phyloP scores from a whole-genome alignment of 2,888 invertebrate genomes.

The Herminia tarsipennalis region DNA sequence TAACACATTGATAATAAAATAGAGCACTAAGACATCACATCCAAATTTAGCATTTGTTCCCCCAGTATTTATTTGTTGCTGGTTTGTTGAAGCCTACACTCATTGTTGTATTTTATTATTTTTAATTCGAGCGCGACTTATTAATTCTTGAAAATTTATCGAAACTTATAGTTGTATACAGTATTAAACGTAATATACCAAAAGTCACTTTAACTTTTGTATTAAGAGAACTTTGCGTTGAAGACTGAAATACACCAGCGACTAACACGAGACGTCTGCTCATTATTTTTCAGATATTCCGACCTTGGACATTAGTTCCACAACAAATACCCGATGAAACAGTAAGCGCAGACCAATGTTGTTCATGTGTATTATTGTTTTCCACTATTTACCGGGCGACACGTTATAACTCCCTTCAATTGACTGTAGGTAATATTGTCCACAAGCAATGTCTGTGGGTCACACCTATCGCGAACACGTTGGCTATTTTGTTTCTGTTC shows the following conservation, averaged over 20 bases:
- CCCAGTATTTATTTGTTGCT: conserved; percentile 60
- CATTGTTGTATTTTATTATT: conserved; percentile 32
- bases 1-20: conserved; percentile 10
- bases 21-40: conserved; percentile 22
- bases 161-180: too few relatives aligned
- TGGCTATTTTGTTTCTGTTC: conserved; percentile 52
- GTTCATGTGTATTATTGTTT: conserved; percentile 82
- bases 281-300: conserved; percentile 84
- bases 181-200: too few relatives aligned
- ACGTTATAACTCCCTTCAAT: conserved; percentile 59
- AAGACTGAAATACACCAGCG: conserved; percentile 69
- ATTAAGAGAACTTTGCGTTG: conserved; percentile 47
- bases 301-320: conserved; percentile 83
- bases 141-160: too few relatives aligned
- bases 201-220: not conserved
- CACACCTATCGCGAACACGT: conserved; percentile 60
- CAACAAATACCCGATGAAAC: conserved; percentile 82
- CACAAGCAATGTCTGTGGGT: conserved; percentile 57
- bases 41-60: conserved; percentile 43
- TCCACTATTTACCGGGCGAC: conserved; percentile 76
- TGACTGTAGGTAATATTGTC: conserved; percentile 51
- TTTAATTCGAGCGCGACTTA: too few relatives aligned
- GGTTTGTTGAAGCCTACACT: conserved; percentile 62
- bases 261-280: conserved; percentile 79
- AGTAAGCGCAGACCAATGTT: conserved; percentile 83